Percentiles rank a stretch among this genome's conserved stretches.
Conservation (phyloP, 1,140 invertebrate genomes). For the Aphelenchoides besseyi region DNA sequence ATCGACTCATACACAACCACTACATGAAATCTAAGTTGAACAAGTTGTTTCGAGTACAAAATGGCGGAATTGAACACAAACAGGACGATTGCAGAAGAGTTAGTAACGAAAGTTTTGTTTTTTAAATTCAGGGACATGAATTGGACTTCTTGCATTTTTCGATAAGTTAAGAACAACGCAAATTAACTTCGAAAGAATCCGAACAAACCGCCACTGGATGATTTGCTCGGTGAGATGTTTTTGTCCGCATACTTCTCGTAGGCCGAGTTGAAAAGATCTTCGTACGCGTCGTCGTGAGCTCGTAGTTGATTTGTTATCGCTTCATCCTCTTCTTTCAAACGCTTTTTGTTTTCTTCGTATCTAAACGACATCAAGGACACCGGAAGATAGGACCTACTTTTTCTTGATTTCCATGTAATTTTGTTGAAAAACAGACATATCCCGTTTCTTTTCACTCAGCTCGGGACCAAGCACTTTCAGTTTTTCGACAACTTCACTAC, state of each 20-base stretch:
- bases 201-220: neutral
- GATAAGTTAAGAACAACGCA: too few relatives aligned
- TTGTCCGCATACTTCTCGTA: constrained; percentile 12
- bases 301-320: constrained; percentile 32
- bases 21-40: too few relatives aligned
- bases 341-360: constrained; percentile 38
- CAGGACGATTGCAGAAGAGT: too few relatives aligned
- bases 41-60: too few relatives aligned
- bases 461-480: constrained; percentile 44
- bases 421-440: constrained; percentile 56
- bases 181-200: constrained; percentile 5
- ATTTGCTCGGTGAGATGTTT: constrained; percentile 16
- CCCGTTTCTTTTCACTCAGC: constrained; percentile 51
- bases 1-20: too few relatives aligned
- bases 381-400: constrained; percentile 40
- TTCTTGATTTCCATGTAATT: constrained; percentile 59
- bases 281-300: constrained; percentile 40
- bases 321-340: constrained; percentile 45
- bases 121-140: too few relatives aligned
- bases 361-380: constrained; percentile 27
- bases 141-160: too few relatives aligned
- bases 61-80: too few relatives aligned
- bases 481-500: constrained; percentile 30
- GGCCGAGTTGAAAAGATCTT: constrained; percentile 28
- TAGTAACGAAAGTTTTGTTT: too few relatives aligned